Conservation (phyloP, 1,140 invertebrate genomes). For the Copidosoma floridanum region DNA sequence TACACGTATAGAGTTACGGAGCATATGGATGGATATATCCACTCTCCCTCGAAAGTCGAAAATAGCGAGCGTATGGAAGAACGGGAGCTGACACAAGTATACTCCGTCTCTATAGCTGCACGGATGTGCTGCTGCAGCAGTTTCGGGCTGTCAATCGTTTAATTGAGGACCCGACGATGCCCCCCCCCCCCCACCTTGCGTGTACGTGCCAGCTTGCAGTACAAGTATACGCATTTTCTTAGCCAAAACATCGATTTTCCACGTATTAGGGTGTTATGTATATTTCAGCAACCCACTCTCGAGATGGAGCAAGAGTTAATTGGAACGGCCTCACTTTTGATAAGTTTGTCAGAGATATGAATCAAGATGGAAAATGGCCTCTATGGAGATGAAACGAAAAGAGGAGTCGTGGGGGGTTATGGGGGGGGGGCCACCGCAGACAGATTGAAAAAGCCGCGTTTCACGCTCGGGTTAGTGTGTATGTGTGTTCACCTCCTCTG, state of each 20-base stretch:
- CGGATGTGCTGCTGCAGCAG: conserved; percentile 28
- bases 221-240: no score
- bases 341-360: no score
- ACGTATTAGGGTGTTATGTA: no score
- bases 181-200: not conserved
- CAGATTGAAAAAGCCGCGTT: conserved; percentile 23
- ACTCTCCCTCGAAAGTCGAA: conserved; percentile 45
- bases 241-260: no score
- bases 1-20: no score
- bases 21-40: conserved; percentile 29
- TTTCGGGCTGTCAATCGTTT: conserved; percentile 48
- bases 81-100: conserved; percentile 1
- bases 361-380: no score
- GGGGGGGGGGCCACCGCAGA: not conserved
- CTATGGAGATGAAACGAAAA: no score
- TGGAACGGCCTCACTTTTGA: no score
- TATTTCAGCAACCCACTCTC: no score
- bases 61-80: conserved; percentile 38
- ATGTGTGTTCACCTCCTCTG: not conserved
- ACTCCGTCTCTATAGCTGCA: conserved; percentile 31
- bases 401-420: no score
- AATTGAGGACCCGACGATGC: conserved; percentile 39
- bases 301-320: no score
- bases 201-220: no score
- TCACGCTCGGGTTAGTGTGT: conserved; percentile 1